Conservation (phyloP, 2,113 vertebrate species). For the Paratilapia polleni region DNA sequence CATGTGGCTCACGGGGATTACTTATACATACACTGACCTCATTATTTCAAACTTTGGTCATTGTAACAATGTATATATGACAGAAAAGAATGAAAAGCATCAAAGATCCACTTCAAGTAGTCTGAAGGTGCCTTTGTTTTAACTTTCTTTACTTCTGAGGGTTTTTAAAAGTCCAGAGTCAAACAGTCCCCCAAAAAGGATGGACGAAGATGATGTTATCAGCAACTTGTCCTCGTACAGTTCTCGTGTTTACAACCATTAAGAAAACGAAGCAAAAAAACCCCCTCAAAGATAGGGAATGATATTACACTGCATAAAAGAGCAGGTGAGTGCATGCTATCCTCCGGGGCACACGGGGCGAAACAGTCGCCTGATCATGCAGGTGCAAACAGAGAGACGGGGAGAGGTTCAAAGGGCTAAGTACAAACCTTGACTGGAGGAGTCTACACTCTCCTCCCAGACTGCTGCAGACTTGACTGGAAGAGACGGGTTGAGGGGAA, state of each 20-base stretch:
- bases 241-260: background rate
- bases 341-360: conserved; percentile 1
- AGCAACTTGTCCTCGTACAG: conserved; percentile 2
- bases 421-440: conserved; percentile 79
- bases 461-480: conserved; percentile 79
- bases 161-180: background rate
- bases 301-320: background rate
- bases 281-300: background rate
- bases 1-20: no score
- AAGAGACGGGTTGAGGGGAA: conserved; percentile 41
- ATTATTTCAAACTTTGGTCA: no score
- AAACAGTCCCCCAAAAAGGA: conserved; percentile 26
- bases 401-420: background rate
- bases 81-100: no score
- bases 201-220: conserved; percentile 1
- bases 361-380: conserved; percentile 45
- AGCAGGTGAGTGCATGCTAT: conserved; percentile 50
- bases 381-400: background rate
- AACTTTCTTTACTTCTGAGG: background rate
- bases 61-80: no score
- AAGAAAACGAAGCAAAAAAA: background rate
- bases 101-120: no score
- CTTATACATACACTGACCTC: no score
- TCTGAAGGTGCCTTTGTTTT: background rate
- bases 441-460: conserved; percentile 76